Conservation (phyloP, 2,113 vertebrate species). For the Gallinago jamesoni region DNA sequence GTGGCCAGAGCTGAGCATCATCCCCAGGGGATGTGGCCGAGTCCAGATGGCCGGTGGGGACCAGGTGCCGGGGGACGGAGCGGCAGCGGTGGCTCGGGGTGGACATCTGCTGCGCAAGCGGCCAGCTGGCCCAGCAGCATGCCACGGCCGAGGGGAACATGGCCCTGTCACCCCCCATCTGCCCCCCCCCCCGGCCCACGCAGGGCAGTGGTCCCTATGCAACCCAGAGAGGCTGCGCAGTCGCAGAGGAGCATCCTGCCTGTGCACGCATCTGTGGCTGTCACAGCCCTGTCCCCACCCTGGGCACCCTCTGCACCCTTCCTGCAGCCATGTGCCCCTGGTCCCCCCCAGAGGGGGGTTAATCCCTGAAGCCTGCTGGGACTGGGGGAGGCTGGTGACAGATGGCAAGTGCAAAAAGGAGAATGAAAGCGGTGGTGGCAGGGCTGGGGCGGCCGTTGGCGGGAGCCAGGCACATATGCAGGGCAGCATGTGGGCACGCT, state of each 20-base stretch:
- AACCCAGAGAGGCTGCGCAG: fast-evolving
- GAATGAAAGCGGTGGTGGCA: not conserved
- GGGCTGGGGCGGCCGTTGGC: fast-evolving
- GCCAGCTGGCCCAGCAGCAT: not conserved
- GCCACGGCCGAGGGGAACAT: fast-evolving
- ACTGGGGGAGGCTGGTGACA: not conserved
- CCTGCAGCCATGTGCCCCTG: not conserved
- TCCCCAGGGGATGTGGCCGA: not conserved
- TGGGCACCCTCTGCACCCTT: not conserved
- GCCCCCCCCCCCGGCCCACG: too few relatives aligned
- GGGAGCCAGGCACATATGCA: not conserved
- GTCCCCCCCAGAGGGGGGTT: not conserved
- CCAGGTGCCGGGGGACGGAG: conserved; percentile 70
- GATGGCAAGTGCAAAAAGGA: not conserved
- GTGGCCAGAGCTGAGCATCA: fast-evolving
- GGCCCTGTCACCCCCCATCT: not conserved
- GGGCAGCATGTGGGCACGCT: not conserved
- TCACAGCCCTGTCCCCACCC: not conserved
- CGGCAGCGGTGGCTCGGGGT: not conserved
- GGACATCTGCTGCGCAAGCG: not conserved
- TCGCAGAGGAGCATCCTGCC: not conserved
- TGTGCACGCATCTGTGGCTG: fast-evolving
- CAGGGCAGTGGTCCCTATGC: fast-evolving
- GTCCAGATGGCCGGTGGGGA: conserved; percentile 75
- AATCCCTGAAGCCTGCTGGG: not conserved